Evolutionary conservation across 2,888 invertebrate genomes (phyloP).

Genomic region (Orchesella flavescens): DNA sequence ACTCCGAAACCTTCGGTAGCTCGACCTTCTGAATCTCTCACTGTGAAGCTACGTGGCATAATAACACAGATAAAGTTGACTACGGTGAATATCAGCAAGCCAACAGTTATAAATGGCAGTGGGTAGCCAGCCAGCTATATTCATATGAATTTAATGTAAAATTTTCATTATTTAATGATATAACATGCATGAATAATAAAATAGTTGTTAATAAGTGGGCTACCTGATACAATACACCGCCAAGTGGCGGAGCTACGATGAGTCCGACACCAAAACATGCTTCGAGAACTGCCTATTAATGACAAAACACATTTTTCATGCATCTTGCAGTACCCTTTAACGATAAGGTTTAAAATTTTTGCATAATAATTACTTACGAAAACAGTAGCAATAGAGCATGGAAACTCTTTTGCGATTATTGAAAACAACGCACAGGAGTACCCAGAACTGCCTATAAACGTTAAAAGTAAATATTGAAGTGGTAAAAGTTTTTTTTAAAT

Average conservation of each 20-base stretch:
- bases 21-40: conserved; percentile 33
- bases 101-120: conserved; percentile 87
- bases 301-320: no score
- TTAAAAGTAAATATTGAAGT: not conserved
- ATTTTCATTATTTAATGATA: no score
- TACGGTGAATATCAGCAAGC: conserved; percentile 83
- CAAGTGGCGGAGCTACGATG: conserved; percentile 60
- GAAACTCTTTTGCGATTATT: conserved; percentile 90
- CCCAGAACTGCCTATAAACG: conserved; percentile 81
- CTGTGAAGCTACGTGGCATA: conserved; percentile 76
- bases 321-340: no score
- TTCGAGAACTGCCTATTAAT: conserved; percentile 73
- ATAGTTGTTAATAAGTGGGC: not conserved
- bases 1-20: conserved; percentile 60
- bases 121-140: conserved; percentile 82
- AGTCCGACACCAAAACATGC: conserved; percentile 76
- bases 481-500: not conserved
- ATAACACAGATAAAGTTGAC: conserved; percentile 84
- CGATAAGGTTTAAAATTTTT: not conserved
- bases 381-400: conserved; percentile 84
- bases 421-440: conserved; percentile 89
- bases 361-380: conserved; percentile 48
- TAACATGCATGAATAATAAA: conserved; percentile 45
- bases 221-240: conserved; percentile 58
- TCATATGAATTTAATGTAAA: not conserved